Evolutionary conservation across 2,888 invertebrate genomes (phyloP), one percentile per base, ranked within the genome.

Genomic region (Diarsia brunnea): DNA sequence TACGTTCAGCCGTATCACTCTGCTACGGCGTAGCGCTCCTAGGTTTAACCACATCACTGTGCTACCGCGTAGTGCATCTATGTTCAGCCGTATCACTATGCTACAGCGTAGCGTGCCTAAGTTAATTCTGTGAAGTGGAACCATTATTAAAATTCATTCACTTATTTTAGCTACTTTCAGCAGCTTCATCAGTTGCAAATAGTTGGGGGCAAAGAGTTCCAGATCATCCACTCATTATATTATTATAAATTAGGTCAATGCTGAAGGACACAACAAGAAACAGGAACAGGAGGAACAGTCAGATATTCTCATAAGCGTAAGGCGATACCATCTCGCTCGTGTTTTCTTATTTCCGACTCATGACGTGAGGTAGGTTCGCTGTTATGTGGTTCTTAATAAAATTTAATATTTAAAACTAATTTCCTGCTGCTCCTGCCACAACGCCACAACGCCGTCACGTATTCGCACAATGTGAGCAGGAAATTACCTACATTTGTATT

Each of bases 331-430:
- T 38, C 11, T 61, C 31, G 24, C 24, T 27, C 51, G 49, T 51
- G 69, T 49, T 45, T 69, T 67, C 47, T 64, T 70, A 70, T 74
- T 63, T 66, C 55, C 51, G 38, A n/a, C 66, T 49, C 24, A 65
- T 65, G n/a, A 72, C 51, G 53, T 38, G 45, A 66, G 64, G 51
- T 60, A 55, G 27, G 53, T 63, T 31, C 7, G 19, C 58, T 63
- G 67, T 61, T 53, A 68, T 60, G 69, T 78, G 63, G 53, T 67
- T 79, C 24, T 58, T 71, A 73, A 19, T 69, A 71, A 69, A 65
- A 69, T 66, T 58, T 74, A 68, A 80, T 74, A 80, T 79, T 80
- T 79, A 65, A 74, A 74, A 61, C 45, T 49, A 74, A 76, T 70
- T 72, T 70, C 73, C 67, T 71, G 21, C 27, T 27, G 53, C n/a